A percentile compares a stretch with the other conserved stretches of the same genome.
Evolutionary conservation across 1,140 invertebrate genomes (phyloP).

Genomic region (Listronotus oregonensis): DNA sequence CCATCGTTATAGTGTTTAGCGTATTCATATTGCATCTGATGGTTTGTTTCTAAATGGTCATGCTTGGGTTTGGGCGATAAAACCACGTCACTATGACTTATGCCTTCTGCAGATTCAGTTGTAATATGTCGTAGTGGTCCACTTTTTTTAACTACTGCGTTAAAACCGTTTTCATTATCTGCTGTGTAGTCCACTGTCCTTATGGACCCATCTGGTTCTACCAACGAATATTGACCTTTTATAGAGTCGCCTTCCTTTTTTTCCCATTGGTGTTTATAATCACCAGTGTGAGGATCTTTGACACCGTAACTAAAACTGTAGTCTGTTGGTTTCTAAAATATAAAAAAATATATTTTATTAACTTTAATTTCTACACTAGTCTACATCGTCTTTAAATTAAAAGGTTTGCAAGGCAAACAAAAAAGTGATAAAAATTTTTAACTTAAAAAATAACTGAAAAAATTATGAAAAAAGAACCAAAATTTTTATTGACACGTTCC

Average conservation of each 20-base stretch:
- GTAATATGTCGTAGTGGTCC: conserved; percentile 46
- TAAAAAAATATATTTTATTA: too few relatives aligned
- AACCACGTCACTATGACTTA: conserved; percentile 24
- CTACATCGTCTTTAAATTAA: too few relatives aligned
- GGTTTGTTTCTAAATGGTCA: conserved; percentile 1
- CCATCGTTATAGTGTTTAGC: background rate
- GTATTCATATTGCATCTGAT: conserved; percentile 7
- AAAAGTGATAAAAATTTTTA: too few relatives aligned
- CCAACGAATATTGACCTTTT: conserved; percentile 52
- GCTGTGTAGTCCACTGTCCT: conserved; percentile 64
- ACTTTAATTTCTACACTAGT: too few relatives aligned
- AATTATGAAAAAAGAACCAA: too few relatives aligned
- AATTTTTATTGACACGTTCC: too few relatives aligned
- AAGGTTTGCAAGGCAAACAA: too few relatives aligned
- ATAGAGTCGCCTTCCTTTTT: conserved; percentile 51
- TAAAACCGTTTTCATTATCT: conserved; percentile 61
- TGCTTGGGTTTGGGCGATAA: background rate
- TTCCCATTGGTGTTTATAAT: conserved; percentile 63
- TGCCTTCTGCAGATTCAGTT: conserved; percentile 16
- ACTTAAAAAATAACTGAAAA: too few relatives aligned
- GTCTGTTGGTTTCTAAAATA: conserved; percentile 46
- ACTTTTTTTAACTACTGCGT: conserved; percentile 51
- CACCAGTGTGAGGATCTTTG: conserved; percentile 72
- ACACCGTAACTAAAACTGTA: conserved; percentile 78
- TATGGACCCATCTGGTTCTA: conserved; percentile 63